phyloP scores from a whole-genome alignment of 2,113 vertebrate genomes.

The Fukomys damarensis region DNA sequence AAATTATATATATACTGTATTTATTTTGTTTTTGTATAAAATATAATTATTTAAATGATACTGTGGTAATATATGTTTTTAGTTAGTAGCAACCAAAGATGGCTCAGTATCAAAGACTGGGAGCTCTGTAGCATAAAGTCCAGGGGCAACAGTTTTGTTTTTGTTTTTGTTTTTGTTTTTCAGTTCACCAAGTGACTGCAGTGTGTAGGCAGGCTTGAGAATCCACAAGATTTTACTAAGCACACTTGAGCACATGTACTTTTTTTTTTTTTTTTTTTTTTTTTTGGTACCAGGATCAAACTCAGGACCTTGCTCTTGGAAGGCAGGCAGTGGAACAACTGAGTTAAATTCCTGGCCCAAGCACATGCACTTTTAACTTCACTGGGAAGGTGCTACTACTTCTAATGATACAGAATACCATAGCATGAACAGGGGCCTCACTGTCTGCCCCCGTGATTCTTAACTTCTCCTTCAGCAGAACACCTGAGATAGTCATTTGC shows the following conservation, averaged over 20 bases:
- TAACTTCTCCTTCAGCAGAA: constrained; percentile 15
- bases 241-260: neutral
- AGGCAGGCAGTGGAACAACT: no score
- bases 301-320: no score
- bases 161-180: no score
- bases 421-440: neutral
- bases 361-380: constrained; percentile 41
- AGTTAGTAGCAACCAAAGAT: constrained; percentile 28
- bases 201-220: neutral
- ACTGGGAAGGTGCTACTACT: neutral
- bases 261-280: no score
- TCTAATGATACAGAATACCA: neutral
- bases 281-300: no score
- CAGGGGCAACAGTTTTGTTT: neutral
- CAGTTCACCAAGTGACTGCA: neutral
- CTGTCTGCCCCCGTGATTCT: neutral
- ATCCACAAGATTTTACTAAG: neutral
- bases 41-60: constrained; percentile 24
- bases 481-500: neutral
- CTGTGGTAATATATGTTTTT: constrained; percentile 25
- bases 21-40: neutral
- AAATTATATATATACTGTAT: neutral
- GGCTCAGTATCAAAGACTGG: neutral
- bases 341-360: no score
- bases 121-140: neutral